Base-by-base conservation (phyloP, 2,797 vertebrate species). In the Crenuchus spilurus region DNA sequence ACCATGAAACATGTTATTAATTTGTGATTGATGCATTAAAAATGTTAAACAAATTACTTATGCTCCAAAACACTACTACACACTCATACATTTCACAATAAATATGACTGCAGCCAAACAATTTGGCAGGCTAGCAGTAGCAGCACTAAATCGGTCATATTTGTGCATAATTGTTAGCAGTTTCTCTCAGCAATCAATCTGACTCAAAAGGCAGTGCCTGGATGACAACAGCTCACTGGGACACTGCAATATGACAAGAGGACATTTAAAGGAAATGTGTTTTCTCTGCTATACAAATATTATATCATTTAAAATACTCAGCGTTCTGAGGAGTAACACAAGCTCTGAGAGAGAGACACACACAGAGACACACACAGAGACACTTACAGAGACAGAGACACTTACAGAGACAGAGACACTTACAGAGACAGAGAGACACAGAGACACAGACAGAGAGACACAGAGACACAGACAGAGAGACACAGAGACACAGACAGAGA, bases 401-500 rank as follows among this genome's bases (percentile, higher is more conserved):
- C n/a, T n/a, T n/a, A n/a, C n/a, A n/a, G n/a, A n/a, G n/a, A 48
- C n/a, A 10, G 18, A n/a, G 14, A 16, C 2, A 44, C 14, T 2
- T n/a, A n/a, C 3, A 18, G 4, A 26, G 10, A 22, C 5, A 3
- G 24, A 52, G 46, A 48, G 3, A 48, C 1, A 48, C 2, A 48
- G 46, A 48, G 16, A 10, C 6, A 10, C 6, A n/a, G 10, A 20
- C 20, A 5, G 6, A 6, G 4, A 18, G 8, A 9, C 1, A 18
- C 7, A 24, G 2, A 18, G 14, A 16, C 1, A 44, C 10, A 46
- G 54, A 73, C 68, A 80, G 46, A 79, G 63, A 63, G 1, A 44
- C 39, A 76, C 42, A 52, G 37, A 52, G 54, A 13, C 5, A 24
- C 58, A 54, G 35, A 4, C 35, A n/a, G 7, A 35, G 2, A 26